Evolutionary conservation across 2,797 vertebrate species (phyloP), one percentile per base, ranked within the genome.

Genomic region (Rhinoraja longicauda): DNA sequence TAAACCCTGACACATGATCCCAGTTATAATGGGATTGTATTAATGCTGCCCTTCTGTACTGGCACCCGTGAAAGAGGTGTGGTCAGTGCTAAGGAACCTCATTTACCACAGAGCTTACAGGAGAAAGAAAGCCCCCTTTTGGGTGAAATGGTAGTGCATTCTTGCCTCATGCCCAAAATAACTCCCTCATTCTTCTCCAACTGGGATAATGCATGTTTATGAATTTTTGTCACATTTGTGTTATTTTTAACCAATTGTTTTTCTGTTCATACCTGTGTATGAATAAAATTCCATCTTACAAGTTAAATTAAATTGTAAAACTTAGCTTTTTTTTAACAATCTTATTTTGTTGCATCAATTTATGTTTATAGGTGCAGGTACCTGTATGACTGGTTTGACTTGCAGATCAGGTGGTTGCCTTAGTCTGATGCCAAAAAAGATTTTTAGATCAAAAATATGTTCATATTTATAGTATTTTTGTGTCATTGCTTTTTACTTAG

Each of bases 381-480:
- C 45, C 70, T 70, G 67, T 91, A 39, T 92, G 70, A 92, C 29
- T 75, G 90, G 70, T 73, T 57, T 73, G 45, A 64, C 13, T 53
- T 91, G n/a, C 88, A 91, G 91, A 45, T 36, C 88, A 91, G 32
- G 19, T 19, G 88, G 88, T 70, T 91, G 39, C 10, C 72, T 75
- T 92, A 92, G 90, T 92, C 17, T 75, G 72, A 73, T 45, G 26
- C 70, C 90, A 92, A 92, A 92, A 62, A 92, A n/a, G 88, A 53
- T 75, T 73, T 13, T 73, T 92, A 70, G 90, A 92, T 45, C 36
- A 92, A 92, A 92, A 53, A 91, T 73, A 26, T 75, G 73, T 92
- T 75, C 39, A 79, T 93, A 81, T 93, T 88, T 93, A 93, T 93
- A 73, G 92, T 93, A 75, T 90, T 93, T 94, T 93, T 72, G 90